These are phyloP conservation scores for Lamproptera curius DNA, from an alignment of 2,888 invertebrate genomes.

Conservation along the genomic window DNA sequence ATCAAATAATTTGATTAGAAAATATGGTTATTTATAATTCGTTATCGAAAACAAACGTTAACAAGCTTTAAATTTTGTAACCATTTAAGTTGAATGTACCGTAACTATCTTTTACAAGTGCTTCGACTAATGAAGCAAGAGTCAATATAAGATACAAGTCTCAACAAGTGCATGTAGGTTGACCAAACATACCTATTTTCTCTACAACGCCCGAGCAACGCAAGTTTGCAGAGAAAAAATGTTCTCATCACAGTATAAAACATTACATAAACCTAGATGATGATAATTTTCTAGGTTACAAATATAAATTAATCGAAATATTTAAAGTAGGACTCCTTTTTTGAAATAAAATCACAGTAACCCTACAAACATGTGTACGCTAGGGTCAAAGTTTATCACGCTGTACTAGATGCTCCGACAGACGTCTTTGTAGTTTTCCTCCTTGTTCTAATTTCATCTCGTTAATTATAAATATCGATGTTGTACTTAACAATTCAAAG, in stretches of 20 bases:
- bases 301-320: no score
- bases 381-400: conserved; percentile 56
- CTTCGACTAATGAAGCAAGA: conserved; percentile 8
- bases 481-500: conserved; percentile 9
- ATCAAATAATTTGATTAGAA: no score
- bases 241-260: no score
- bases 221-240: no score
- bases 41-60: no score
- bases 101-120: background rate
- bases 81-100: conserved; percentile 4
- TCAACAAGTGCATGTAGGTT: conserved; percentile 19
- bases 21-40: no score
- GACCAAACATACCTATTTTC: background rate
- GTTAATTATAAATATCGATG: conserved; percentile 37
- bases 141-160: conserved; percentile 14
- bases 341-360: conserved; percentile 8
- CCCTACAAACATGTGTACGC: conserved; percentile 19
- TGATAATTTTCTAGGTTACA: no score
- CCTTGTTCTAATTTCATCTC: conserved; percentile 58
- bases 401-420: conserved; percentile 33
- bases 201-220: no score
- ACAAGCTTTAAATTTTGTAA: no score
- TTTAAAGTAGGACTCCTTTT: no score
- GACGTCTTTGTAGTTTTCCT: conserved; percentile 58
- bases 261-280: no score